Evolutionary conservation across 1,140 invertebrate species (phyloP).

Genomic region (Polypedilum pembai): DNA sequence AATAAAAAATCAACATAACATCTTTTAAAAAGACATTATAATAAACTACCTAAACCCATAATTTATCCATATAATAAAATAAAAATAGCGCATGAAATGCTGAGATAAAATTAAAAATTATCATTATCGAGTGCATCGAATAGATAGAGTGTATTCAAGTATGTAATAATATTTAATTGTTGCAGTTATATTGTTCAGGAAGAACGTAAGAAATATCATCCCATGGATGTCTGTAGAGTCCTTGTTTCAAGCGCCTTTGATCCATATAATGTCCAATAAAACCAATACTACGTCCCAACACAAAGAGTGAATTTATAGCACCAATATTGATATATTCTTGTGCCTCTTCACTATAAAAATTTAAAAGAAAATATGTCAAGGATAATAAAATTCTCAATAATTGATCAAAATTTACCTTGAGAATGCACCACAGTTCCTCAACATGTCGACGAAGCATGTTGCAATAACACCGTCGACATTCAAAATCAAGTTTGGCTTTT

Average conservation of each 20-base stretch:
- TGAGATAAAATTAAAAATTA: too few relatives aligned
- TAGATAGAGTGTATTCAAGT: background rate
- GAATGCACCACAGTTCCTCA: constrained; percentile 86
- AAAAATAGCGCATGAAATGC: too few relatives aligned
- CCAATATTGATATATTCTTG: constrained; percentile 97
- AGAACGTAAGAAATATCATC: constrained; percentile 99
- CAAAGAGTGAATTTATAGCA: constrained; percentile 96
- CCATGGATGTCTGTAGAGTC: constrained; percentile 98
- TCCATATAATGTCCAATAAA: constrained; percentile 99
- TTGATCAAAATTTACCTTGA: constrained; percentile 59
- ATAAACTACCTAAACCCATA: too few relatives aligned
- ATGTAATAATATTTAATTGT: too few relatives aligned
- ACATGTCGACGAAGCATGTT: constrained; percentile 92
- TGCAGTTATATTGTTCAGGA: constrained; percentile 37
- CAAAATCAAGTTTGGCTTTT: constrained; percentile 98
- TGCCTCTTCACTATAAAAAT: constrained; percentile 77
- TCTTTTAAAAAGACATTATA: too few relatives aligned
- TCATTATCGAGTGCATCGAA: too few relatives aligned
- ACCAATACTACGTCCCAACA: constrained; percentile 95
- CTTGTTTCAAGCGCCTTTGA: constrained; percentile 97
- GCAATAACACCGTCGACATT: constrained; percentile 99
- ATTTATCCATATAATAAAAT: too few relatives aligned
- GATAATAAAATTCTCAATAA: background rate
- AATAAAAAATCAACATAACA: too few relatives aligned
- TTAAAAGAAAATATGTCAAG: background rate